phyloP scores from a whole-genome alignment of 2,888 invertebrate species.

The Geotrupes spiniger region DNA sequence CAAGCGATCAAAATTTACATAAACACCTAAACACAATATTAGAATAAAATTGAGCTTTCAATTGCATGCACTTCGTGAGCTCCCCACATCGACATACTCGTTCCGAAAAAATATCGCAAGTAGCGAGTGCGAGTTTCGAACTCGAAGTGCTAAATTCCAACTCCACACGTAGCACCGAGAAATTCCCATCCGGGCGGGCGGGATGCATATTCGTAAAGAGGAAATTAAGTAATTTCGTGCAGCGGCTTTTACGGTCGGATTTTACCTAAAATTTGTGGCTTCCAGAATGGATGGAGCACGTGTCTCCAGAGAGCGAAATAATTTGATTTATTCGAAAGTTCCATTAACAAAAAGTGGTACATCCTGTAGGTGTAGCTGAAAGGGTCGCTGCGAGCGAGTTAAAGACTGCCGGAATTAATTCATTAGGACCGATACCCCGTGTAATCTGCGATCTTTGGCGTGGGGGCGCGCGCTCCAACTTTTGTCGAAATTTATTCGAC shows the following conservation, averaged over 20 bases:
- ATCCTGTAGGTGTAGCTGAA: constrained; percentile 1
- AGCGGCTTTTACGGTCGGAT: constrained; percentile 8
- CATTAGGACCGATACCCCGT: too few species aligned
- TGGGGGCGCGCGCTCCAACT: too few species aligned
- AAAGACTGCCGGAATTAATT: too few species aligned
- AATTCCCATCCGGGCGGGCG: neutral
- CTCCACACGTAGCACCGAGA: neutral
- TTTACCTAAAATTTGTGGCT: constrained; percentile 11
- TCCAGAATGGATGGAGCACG: constrained; percentile 4
- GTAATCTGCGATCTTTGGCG: too few species aligned
- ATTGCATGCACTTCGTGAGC: too few species aligned
- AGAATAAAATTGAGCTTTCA: too few species aligned
- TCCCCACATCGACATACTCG: too few species aligned
- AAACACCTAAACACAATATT: too few species aligned
- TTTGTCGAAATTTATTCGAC: too few species aligned
- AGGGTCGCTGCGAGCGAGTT: constrained; percentile 8
- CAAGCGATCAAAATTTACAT: too few species aligned
- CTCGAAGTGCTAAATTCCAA: neutral
- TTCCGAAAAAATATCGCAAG: too few species aligned
- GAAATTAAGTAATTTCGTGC: constrained; percentile 15
- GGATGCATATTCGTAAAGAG: constrained; percentile 5
- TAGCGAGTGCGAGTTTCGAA: constrained; percentile 2
- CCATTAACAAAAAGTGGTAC: constrained; percentile 15
- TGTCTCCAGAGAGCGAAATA: constrained; percentile 10
- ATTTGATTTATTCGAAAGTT: constrained; percentile 16